These are phyloP conservation scores for Miichthys miiuy DNA, from an alignment of 2,797 vertebrate genomes.

Conservation along the genomic window DNA sequence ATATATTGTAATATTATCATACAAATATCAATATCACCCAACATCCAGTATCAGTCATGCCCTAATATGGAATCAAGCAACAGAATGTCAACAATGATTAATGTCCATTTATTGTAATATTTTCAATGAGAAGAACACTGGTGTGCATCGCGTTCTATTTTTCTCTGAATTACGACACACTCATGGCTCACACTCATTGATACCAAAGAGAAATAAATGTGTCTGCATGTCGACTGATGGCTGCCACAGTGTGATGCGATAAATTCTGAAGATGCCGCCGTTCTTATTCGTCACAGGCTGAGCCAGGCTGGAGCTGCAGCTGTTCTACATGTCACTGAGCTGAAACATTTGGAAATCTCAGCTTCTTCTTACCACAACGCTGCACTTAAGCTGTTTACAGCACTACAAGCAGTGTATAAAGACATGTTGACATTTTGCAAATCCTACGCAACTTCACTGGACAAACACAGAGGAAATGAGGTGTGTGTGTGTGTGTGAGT, in stretches of 20 bases:
- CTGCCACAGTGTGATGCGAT: constrained; percentile 21
- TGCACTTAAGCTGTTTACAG: constrained; percentile 24
- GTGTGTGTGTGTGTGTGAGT: constrained; percentile 25
- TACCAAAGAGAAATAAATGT: constrained; percentile 2
- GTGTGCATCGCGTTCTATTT: background rate
- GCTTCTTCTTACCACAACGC: constrained; percentile 6
- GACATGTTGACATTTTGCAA: constrained; percentile 31
- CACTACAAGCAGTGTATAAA: background rate
- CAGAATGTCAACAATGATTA: background rate
- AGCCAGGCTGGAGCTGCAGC: constrained; percentile 35
- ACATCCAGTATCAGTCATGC: background rate
- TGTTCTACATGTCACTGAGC: constrained; percentile 41
- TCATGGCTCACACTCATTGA: background rate
- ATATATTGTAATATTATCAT: background rate
- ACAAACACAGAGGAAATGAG: constrained; percentile 23
- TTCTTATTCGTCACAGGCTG: constrained; percentile 9
- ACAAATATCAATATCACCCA: background rate
- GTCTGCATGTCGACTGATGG: background rate
- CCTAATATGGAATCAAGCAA: background rate
- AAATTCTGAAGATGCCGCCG: constrained; percentile 24
- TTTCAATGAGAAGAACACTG: background rate
- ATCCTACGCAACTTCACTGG: background rate
- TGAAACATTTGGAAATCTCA: constrained; percentile 32
- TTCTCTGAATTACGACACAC: background rate
- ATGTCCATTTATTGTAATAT: background rate